These are phyloP conservation scores for Lasioglossum morio DNA, from an alignment of 2,888 invertebrate species.

Conservation along the genomic window DNA sequence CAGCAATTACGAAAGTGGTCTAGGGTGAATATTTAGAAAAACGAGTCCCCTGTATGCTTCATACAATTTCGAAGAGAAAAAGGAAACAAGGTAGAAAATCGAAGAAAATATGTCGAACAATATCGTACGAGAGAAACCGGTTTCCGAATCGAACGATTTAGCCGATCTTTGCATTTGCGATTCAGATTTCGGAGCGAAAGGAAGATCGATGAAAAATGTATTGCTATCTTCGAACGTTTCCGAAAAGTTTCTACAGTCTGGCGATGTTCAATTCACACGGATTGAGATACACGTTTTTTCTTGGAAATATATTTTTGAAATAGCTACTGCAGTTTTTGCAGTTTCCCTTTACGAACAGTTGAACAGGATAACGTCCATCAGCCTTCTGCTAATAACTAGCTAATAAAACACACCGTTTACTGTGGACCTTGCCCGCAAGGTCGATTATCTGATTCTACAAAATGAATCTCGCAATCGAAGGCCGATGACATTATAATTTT, in stretches of 20 bases:
- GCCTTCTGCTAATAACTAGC: not conserved
- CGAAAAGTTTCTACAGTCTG: not conserved
- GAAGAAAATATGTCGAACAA: not conserved
- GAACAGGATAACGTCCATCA: not conserved
- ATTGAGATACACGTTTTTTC: not conserved
- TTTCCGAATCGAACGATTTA: not conserved
- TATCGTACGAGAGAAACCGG: not conserved
- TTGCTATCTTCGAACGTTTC: not conserved
- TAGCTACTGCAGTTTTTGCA: not conserved
- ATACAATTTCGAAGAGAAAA: not conserved
- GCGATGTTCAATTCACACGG: not conserved
- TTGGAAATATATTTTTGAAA: not conserved
- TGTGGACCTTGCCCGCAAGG: not conserved
- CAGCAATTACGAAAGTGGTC: not conserved
- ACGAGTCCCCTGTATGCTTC: not conserved
- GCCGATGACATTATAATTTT: not conserved
- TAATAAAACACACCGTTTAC: not conserved
- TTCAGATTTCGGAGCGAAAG: not conserved
- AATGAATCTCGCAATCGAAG: not conserved
- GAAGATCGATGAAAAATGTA: not conserved
- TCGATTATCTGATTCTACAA: no score
- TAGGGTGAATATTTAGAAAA: not conserved
- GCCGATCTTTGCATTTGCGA: not conserved
- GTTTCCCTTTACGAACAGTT: not conserved
- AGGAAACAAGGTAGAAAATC: not conserved